Conservation (phyloP, 1,140 invertebrate genomes). For the Hesperophylax magnus region DNA sequence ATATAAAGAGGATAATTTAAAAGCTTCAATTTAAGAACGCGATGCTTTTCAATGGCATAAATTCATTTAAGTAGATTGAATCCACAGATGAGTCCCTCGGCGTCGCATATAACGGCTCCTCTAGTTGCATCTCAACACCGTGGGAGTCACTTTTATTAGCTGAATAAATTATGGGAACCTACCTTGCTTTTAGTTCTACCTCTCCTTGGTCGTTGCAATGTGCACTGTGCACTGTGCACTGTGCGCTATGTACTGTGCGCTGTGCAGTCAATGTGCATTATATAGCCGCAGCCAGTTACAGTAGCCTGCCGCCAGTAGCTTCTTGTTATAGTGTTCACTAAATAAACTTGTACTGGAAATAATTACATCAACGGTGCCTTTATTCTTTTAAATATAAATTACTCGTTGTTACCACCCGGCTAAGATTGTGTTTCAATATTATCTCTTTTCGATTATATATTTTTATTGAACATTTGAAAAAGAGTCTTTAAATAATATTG, state of each 20-base stretch:
- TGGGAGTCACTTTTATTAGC: slow-evolving; percentile 52
- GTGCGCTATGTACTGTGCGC: background rate
- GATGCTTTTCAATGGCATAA: slow-evolving; percentile 16
- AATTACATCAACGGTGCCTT: too few species aligned
- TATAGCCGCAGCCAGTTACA: too few species aligned
- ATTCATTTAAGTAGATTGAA: slow-evolving; percentile 46
- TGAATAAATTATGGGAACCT: slow-evolving; percentile 48
- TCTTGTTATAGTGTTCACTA: too few species aligned
- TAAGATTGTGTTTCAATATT: too few species aligned
- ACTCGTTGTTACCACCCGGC: too few species aligned
- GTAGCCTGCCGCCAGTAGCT: too few species aligned
- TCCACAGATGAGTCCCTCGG: slow-evolving; percentile 37
- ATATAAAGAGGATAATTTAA: background rate
- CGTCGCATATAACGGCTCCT: background rate
- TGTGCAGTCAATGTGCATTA: background rate
- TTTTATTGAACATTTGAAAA: too few species aligned
- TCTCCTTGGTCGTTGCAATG: background rate
- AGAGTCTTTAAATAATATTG: too few species aligned
- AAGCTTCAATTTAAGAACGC: background rate
- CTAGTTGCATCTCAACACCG: slow-evolving; percentile 33
- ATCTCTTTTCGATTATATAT: too few species aligned
- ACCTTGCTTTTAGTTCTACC: background rate
- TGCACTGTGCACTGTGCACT: too few species aligned
- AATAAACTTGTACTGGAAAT: too few species aligned
- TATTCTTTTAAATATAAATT: too few species aligned